Conservation (phyloP, 2,113 vertebrate species). For the Potamarius usumacintae region DNA sequence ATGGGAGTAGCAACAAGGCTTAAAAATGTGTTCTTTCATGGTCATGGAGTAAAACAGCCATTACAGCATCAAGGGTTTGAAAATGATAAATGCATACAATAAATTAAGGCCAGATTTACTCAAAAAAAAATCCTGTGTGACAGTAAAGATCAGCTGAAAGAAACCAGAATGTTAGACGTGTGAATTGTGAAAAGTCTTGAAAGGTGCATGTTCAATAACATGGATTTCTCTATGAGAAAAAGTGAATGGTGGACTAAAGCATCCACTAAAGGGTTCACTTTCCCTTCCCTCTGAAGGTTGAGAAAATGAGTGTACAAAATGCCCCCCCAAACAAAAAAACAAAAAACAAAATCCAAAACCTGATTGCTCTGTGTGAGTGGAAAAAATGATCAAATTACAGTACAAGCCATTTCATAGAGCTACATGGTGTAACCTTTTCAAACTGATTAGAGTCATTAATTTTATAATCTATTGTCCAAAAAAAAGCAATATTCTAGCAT, state of each 20-base stretch:
- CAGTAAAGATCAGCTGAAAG: neutral
- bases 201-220: neutral
- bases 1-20: neutral
- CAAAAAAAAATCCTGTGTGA: neutral
- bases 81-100: neutral
- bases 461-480: too few relatives aligned
- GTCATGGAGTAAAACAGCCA: neutral
- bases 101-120: neutral
- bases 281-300: slow-evolving; percentile 10
- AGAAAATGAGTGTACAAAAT: slow-evolving; percentile 32
- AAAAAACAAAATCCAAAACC: too few relatives aligned
- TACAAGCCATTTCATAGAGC: neutral
- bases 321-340: neutral
- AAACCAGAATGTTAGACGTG: too few relatives aligned
- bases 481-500: neutral
- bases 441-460: neutral
- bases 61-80: neutral
- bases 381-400: slow-evolving; percentile 14
- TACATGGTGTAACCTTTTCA: neutral
- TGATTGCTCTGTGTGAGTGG: slow-evolving; percentile 1
- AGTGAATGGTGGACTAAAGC: neutral
- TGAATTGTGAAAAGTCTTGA: neutral
- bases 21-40: neutral
- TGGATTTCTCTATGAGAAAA: neutral
- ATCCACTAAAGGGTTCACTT: neutral